Percentiles rank a stretch among this genome's conserved stretches.
These are phyloP conservation scores for Choloepus didactylus DNA, from an alignment of 2,797 vertebrate species.

Conservation along the genomic window DNA sequence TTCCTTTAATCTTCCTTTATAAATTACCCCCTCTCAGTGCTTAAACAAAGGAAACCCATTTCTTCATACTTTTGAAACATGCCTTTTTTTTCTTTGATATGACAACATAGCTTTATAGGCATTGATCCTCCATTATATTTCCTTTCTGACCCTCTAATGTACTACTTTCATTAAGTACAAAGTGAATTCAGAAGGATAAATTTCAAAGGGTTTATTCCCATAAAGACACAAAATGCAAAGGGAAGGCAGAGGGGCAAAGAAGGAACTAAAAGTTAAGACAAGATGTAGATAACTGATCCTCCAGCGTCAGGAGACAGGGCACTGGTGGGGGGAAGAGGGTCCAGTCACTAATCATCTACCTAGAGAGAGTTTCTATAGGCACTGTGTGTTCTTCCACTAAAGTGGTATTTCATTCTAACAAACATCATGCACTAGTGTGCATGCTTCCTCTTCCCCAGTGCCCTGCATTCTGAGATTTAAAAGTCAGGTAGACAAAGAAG, in stretches of 20 bases:
- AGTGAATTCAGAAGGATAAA: not conserved
- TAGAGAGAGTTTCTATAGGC: not conserved
- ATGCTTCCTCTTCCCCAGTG: not conserved
- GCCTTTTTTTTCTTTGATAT: not conserved
- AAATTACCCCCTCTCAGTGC: not conserved
- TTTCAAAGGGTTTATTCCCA: not conserved
- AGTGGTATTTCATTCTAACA: not conserved
- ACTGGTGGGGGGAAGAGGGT: not conserved
- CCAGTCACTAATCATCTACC: not conserved
- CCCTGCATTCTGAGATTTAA: not conserved
- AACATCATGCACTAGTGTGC: not conserved
- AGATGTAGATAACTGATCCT: conserved; percentile 23
- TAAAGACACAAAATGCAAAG: not conserved
- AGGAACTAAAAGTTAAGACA: not conserved
- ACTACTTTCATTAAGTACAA: conserved; percentile 10
- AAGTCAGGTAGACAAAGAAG: not conserved
- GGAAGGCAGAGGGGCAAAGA: not conserved
- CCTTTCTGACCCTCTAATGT: conserved; percentile 3
- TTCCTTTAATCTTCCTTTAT: conserved; percentile 60
- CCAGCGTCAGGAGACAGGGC: not conserved
- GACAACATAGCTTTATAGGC: not conserved
- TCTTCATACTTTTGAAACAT: conserved; percentile 16
- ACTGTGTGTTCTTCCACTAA: not conserved
- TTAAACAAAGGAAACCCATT: conserved; percentile 8
- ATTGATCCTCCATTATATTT: not conserved